Evolutionary conservation across 2,113 vertebrate genomes (phyloP).

Genomic region (Crocuta crocuta): DNA sequence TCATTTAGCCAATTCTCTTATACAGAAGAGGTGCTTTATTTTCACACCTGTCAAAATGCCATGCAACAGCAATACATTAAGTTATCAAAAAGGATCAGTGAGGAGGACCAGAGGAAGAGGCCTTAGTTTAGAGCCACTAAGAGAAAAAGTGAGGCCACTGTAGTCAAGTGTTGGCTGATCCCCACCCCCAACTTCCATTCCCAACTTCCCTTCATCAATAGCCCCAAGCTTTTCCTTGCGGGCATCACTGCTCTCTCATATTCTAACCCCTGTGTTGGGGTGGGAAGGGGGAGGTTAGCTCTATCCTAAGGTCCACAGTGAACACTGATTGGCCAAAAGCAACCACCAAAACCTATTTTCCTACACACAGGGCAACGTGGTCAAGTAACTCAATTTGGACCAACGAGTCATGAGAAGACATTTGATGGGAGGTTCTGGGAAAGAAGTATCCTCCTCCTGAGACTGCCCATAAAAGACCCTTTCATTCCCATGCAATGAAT

Average conservation of each 20-base stretch:
- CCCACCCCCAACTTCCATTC: not conserved
- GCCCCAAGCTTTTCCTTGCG: not conserved
- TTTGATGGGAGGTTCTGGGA: not conserved
- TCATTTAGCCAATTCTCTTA: not conserved
- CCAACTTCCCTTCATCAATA: not conserved
- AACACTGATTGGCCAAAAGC: not conserved
- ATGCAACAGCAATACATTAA: not conserved
- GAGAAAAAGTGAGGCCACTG: not conserved
- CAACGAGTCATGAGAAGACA: not conserved
- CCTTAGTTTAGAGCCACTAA: not conserved
- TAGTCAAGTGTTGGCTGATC: not conserved
- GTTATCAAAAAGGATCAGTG: not conserved
- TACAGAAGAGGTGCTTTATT: not conserved
- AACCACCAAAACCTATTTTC: not conserved
- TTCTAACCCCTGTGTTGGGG: not conserved
- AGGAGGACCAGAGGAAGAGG: not conserved
- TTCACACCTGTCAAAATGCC: not conserved
- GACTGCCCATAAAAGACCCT: not conserved
- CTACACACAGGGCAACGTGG: not conserved
- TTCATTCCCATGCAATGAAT: not conserved
- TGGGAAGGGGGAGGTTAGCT: not conserved
- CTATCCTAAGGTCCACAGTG: not conserved
- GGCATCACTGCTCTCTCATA: not conserved
- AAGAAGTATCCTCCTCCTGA: not conserved
- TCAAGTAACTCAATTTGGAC: not conserved